Evolutionary conservation across 2,113 vertebrate species (phyloP).

Genomic region (Tauraco erythrolophus): DNA sequence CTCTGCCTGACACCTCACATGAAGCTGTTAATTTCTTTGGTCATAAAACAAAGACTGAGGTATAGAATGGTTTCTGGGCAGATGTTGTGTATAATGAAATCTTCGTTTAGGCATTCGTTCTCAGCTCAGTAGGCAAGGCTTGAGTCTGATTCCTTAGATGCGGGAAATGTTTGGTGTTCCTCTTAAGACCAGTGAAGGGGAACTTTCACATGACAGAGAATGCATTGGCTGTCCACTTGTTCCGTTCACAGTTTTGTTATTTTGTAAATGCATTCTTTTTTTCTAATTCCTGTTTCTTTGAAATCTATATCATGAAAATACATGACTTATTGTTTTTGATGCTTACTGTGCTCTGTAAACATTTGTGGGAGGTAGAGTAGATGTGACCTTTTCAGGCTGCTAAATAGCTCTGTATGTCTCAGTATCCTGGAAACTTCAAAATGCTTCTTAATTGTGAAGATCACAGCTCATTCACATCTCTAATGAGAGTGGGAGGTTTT

Average conservation of each 20-base stretch:
- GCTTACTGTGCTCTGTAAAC: neutral
- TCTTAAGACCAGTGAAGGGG: neutral
- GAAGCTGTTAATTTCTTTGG: conserved; percentile 19
- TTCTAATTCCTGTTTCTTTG: neutral
- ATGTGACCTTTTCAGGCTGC: conserved; percentile 59
- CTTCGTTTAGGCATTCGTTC: conserved; percentile 45
- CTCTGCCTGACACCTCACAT: neutral
- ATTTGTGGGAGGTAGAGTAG: conserved; percentile 5
- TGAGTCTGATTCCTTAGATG: neutral
- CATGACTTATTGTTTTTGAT: neutral
- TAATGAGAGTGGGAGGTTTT: conserved; percentile 15
- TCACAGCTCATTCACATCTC: conserved; percentile 38
- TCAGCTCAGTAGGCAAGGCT: neutral
- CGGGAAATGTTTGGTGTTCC: neutral
- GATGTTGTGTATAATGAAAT: conserved; percentile 47
- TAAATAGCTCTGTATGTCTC: conserved; percentile 6
- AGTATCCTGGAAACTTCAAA: conserved; percentile 39
- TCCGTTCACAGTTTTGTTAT: neutral
- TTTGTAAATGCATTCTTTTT: neutral
- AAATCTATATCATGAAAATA: neutral
- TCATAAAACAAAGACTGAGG: conserved; percentile 16
- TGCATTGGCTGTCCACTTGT: neutral
- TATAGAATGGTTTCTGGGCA: conserved; percentile 20
- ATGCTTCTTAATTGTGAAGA: conserved; percentile 11
- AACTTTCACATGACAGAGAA: neutral